Conservation (phyloP, 1,140 invertebrate species). For the Orius laevigatus region DNA sequence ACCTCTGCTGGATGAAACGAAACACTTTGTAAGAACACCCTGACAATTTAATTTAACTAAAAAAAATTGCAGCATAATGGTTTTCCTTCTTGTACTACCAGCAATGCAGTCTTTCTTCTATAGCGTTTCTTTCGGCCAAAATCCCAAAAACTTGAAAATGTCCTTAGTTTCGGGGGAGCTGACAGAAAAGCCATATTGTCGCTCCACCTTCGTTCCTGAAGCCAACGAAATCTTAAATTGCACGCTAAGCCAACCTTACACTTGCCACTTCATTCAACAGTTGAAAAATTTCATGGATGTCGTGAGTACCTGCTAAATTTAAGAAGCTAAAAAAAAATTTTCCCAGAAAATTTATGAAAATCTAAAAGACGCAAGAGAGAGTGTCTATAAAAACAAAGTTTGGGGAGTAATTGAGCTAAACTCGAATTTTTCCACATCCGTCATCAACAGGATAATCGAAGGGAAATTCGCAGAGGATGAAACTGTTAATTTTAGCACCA, state of each 20-base stretch:
- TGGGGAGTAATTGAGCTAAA: slow-evolving; percentile 17
- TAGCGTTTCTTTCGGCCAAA: slow-evolving; percentile 10
- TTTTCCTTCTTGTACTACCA: slow-evolving; percentile 13
- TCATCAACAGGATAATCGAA: slow-evolving; percentile 14
- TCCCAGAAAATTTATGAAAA: slow-evolving; percentile 7
- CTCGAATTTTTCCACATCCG: slow-evolving; percentile 16
- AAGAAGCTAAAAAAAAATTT: background rate
- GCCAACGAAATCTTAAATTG: slow-evolving; percentile 1
- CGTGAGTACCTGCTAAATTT: slow-evolving; percentile 4
- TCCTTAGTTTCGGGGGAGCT: slow-evolving; percentile 11
- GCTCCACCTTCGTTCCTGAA: background rate
- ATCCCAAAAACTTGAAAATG: slow-evolving; percentile 10
- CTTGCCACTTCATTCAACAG: slow-evolving; percentile 4
- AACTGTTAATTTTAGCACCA: slow-evolving; percentile 7
- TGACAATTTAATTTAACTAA: background rate
- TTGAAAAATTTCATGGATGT: slow-evolving; percentile 2
- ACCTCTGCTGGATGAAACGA: slow-evolving; percentile 16
- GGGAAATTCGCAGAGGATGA: slow-evolving; percentile 1
- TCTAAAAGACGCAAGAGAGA: slow-evolving; percentile 5
- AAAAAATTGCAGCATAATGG: slow-evolving; percentile 12
- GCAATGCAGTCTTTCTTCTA: slow-evolving; percentile 12
- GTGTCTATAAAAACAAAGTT: slow-evolving; percentile 8
- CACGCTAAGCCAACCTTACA: slow-evolving; percentile 4
- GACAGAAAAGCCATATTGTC: too few relatives aligned
- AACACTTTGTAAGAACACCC: slow-evolving; percentile 10